Evolutionary conservation across 2,888 invertebrate genomes (phyloP), one percentile per base, ranked within the genome.

Genomic region (Caenorhabditis sulstoni): DNA sequence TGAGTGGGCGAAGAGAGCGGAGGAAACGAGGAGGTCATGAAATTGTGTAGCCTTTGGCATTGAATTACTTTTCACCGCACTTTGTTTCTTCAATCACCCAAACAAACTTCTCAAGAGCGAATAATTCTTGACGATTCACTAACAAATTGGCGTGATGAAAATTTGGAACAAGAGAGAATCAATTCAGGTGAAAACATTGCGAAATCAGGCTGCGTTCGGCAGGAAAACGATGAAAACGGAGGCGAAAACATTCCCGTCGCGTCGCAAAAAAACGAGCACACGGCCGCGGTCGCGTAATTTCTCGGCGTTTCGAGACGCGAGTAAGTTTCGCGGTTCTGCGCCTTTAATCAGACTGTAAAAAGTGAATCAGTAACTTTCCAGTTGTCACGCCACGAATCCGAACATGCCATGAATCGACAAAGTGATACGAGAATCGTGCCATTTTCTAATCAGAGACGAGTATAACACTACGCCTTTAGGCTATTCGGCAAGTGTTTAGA

Each of bases 401-500:
- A 74, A 74, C 74, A 73, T 65, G 57, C 73, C 65, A 73, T 58
- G 16, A 61, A 70, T 59, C 20, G 7, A 29, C 18, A 49, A 58
- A 20, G 52, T 62, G 73, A 73, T 55, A 52, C 39, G 45, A 73
- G 53, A 73, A 58, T 73, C 73, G 73, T 73, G 73, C 73, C 73
- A 73, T 64, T 64, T 58, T 73, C 73, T 73, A 64, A 73, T 73
- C 73, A 73, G 47, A 29, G 16, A 12, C 55, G 61, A 52, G 61
- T 57, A n/a, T n/a, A n/a, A n/a, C n/a, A n/a, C n/a, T n/a, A n/a
- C n/a, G n/a, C n/a, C n/a, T n/a, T n/a, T n/a, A n/a, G n/a, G n/a
- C n/a, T n/a, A n/a, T n/a, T n/a, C n/a, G n/a, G n/a, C n/a, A n/a
- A n/a, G n/a, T n/a, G n/a, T n/a, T n/a, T n/a, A n/a, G n/a, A n/a